Percentiles rank a stretch among this genome's conserved stretches.
Conservation (phyloP, 64 coral and sea anemone genomes). For the Hydrozoanthus tunicans region DNA sequence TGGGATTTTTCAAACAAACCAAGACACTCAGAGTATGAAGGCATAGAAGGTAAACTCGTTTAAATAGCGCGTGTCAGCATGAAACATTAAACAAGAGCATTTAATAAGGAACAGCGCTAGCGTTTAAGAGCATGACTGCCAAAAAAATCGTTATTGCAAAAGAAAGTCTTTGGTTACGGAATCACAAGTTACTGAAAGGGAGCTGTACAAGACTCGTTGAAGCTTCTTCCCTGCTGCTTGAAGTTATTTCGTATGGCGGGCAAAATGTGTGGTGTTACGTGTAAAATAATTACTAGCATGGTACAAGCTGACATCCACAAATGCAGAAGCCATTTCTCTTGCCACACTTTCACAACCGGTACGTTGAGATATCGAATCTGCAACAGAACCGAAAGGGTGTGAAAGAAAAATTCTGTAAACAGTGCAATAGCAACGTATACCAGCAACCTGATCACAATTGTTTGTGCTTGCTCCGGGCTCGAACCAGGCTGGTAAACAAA, state of each 20-base stretch:
- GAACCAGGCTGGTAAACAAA: slow-evolving; percentile 5
- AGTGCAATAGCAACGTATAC: background rate
- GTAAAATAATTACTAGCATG: background rate
- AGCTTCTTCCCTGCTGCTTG: background rate
- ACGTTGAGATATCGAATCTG: background rate
- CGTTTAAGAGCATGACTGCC: too few species aligned
- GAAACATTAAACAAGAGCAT: too few species aligned
- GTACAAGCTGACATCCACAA: background rate
- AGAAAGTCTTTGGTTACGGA: too few species aligned
- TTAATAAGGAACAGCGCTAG: too few species aligned
- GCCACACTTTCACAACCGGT: background rate
- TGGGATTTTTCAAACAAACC: too few species aligned
- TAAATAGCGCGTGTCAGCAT: too few species aligned
- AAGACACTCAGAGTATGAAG: too few species aligned
- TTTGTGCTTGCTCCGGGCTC: background rate
- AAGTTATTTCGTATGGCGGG: background rate
- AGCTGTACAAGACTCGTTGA: background rate
- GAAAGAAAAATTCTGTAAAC: background rate
- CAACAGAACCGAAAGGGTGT: background rate
- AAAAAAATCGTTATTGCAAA: too few species aligned
- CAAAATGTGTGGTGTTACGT: background rate
- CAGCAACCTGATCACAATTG: background rate
- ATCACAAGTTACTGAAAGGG: background rate
- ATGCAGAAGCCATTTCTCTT: background rate
- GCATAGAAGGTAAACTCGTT: too few species aligned